phyloP scores from a whole-genome alignment of 2,797 vertebrate species.

The Bryconaethiops microstoma region DNA sequence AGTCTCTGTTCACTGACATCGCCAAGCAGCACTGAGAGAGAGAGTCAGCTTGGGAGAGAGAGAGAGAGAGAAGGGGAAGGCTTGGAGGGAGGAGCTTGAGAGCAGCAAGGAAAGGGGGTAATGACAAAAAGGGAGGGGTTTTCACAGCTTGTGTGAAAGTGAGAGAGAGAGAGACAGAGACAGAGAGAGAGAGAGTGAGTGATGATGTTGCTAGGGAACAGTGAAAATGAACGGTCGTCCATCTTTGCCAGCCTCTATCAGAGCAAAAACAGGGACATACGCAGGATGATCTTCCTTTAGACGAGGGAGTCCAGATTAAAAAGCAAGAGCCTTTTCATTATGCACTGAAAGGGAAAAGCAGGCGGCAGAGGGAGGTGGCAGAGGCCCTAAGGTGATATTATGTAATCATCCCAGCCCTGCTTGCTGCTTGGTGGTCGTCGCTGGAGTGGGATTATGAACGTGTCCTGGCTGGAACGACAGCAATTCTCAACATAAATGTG shows the following conservation, averaged over 20 bases:
- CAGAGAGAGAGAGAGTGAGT: constrained; percentile 55
- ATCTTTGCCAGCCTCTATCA: constrained; percentile 57
- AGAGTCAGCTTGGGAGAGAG: constrained; percentile 63
- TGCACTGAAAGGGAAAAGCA: constrained; percentile 8
- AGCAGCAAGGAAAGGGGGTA: not conserved
- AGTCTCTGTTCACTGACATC: constrained; percentile 60
- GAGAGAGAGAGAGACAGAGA: constrained; percentile 50
- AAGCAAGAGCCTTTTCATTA: not conserved
- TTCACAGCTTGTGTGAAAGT: constrained; percentile 52
- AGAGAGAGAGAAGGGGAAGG: not conserved
- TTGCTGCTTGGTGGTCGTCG: constrained; percentile 45
- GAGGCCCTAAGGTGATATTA: constrained; percentile 68
- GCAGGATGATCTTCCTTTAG: constrained; percentile 40
- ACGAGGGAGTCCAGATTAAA: constrained; percentile 24
- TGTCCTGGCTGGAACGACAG: not conserved
- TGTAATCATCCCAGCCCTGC: constrained; percentile 65
- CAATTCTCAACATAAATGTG: constrained; percentile 12
- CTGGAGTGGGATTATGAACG: constrained; percentile 19
- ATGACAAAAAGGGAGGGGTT: constrained; percentile 66
- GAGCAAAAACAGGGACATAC: constrained; percentile 41
- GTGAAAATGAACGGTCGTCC: constrained; percentile 57
- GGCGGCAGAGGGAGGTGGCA: not conserved
- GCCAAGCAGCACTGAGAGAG: constrained; percentile 58
- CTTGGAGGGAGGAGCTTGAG: constrained; percentile 14
- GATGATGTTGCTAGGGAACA: constrained; percentile 83